phyloP scores from a whole-genome alignment of 2,888 invertebrate species.

The Zaprionus bogoriensis region DNA sequence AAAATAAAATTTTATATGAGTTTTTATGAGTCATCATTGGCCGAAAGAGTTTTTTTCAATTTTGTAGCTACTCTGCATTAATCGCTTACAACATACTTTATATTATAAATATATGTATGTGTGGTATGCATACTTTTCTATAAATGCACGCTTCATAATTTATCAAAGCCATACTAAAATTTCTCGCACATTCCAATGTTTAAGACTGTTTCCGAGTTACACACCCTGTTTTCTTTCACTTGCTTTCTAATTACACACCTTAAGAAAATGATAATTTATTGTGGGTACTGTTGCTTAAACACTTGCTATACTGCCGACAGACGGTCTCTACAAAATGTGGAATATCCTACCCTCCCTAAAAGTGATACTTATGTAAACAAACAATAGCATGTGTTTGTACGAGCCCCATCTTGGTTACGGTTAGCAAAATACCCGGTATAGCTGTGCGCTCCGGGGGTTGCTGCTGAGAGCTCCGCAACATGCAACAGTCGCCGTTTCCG shows the following conservation, averaged over 20 bases:
- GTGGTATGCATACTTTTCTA: no score
- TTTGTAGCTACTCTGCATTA: no score
- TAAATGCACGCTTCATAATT: no score
- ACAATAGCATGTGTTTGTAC: slow-evolving; percentile 21
- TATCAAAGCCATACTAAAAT: no score
- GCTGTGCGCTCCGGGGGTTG: slow-evolving; percentile 26
- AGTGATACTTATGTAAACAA: slow-evolving; percentile 59
- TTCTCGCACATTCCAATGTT: no score
- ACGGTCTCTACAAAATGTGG: slow-evolving; percentile 13
- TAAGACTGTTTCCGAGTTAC: no score
- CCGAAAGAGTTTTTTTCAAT: no score
- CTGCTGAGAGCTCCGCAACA: slow-evolving; percentile 31
- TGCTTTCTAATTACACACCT: slow-evolving; percentile 78
- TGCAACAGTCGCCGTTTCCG: slow-evolving; percentile 46
- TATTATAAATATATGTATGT: no score
- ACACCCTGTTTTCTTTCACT: no score
- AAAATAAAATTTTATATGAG: slow-evolving; percentile 8
- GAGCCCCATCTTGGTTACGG: slow-evolving; percentile 43
- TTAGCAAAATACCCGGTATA: slow-evolving; percentile 48
- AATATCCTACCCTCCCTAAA: slow-evolving; percentile 20
- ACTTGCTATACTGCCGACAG: slow-evolving; percentile 1
- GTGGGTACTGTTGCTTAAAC: slow-evolving; percentile 45
- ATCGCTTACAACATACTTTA: no score
- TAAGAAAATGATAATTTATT: slow-evolving; percentile 78
- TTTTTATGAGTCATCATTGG: slow-evolving; percentile 19